Evolutionary conservation across 2,888 invertebrate species (phyloP), one percentile per base, ranked within the genome.

Genomic region (Dexiosoma caninum): DNA sequence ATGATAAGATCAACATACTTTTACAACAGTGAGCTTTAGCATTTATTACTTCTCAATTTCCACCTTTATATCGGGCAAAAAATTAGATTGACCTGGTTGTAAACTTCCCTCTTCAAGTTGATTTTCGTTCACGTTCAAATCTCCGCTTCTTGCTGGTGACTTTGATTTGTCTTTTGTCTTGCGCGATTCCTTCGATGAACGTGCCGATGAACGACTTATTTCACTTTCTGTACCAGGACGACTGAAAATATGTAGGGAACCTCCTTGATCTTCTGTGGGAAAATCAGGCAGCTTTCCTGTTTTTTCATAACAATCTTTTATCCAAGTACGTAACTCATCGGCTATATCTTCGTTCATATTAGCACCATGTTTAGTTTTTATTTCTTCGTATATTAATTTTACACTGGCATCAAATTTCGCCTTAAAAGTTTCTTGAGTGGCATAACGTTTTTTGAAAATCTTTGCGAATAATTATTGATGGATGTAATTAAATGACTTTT

Each of bases 231-330:
- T 94, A 92, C 93, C 95, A 91, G 95, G 95, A 85, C 95, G 91
- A 84, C 95, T 95, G 83, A 97, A 94, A 90, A 98, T 94, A 80
- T 95, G 92, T 84, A 95, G 92, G 0, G 97, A 97, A 0, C 97
- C 97, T 7, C 97, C 97, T 84, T 95, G 94, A 86, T 98, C 98
- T 82, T 95, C 96, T 2, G 96, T 94, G 0, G 98, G 98, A 85
- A 97, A 94, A 84, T 98, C 97, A 0, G 98, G 98, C 86, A 98
- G 94, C 86, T 95, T 95, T 27, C 95, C 96, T 5, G 95, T 95
- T 85, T 94, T 94, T 42, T 94, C 93, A 89, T 95, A 95, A 87
- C 95, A 96, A 84, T 95, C 95, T 83, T 94, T 93, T 81, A 97
- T 94, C 97, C 97, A 98, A 78, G 93, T 93, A 79, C 97, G 92